Evolutionary conservation across 2,888 invertebrate genomes (phyloP).

Genomic region (Chloroclysta siterata): DNA sequence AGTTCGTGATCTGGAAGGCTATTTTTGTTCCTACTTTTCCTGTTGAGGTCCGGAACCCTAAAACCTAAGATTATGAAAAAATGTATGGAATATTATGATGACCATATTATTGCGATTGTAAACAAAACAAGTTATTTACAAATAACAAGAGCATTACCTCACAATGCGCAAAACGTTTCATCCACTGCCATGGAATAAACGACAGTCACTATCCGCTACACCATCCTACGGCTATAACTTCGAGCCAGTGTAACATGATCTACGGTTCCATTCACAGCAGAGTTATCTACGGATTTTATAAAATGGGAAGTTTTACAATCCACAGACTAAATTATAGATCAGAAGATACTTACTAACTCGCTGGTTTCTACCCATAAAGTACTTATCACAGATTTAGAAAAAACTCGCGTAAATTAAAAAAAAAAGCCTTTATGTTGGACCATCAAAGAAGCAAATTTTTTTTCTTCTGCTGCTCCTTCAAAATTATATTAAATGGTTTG

Average conservation of each 20-base stretch:
- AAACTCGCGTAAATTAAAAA: too few relatives aligned
- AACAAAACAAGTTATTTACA: constrained; percentile 8
- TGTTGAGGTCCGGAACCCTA: background rate
- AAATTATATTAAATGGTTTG: too few relatives aligned
- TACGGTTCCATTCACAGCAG: constrained; percentile 35
- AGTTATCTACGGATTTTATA: constrained; percentile 16
- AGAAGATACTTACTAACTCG: too few relatives aligned
- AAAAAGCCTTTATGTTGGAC: too few relatives aligned
- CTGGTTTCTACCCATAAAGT: too few relatives aligned
- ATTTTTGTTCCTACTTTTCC: background rate
- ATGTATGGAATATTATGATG: background rate
- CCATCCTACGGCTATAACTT: constrained; percentile 11
- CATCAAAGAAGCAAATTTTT: too few relatives aligned
- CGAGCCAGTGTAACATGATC: constrained; percentile 48
- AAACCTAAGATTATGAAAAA: background rate
- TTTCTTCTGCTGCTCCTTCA: too few relatives aligned
- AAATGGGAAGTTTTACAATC: background rate
- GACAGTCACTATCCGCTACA: constrained; percentile 7
- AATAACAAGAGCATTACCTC: constrained; percentile 17
- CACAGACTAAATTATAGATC: background rate
- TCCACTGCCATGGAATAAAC: constrained; percentile 11
- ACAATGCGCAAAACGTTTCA: constrained; percentile 10
- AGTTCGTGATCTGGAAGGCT: too few relatives aligned
- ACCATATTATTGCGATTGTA: constrained; percentile 9
- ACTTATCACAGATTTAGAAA: too few relatives aligned